Conservation (phyloP, 2,797 vertebrate genomes). For the Notamacropus eugenii region DNA sequence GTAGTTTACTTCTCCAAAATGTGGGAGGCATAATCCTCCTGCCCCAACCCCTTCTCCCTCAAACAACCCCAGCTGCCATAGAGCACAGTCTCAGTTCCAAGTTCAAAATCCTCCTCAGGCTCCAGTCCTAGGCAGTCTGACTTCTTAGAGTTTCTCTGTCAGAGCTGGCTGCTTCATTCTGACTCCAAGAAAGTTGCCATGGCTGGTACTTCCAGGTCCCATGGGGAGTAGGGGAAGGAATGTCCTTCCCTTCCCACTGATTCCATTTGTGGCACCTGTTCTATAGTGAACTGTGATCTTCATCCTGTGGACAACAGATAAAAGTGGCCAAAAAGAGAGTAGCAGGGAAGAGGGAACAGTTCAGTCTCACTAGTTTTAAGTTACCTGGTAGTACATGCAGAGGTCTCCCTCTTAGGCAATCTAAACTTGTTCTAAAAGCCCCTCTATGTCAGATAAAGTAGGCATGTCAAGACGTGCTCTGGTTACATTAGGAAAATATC, state of each 20-base stretch:
- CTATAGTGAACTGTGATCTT: background rate
- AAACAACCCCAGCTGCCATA: background rate
- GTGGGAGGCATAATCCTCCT: background rate
- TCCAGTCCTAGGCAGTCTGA: background rate
- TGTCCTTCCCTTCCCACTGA: background rate
- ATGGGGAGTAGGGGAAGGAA: background rate
- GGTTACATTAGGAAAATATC: slow-evolving; percentile 13
- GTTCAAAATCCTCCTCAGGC: background rate
- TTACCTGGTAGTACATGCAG: background rate
- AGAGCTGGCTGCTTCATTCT: background rate
- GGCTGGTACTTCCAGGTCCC: background rate
- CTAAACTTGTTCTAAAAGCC: background rate
- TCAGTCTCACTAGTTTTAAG: background rate
- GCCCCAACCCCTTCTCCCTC: background rate
- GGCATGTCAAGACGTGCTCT: background rate
- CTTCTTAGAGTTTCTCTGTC: background rate
- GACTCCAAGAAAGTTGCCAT: background rate
- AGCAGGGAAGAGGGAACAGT: background rate
- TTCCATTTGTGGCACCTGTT: background rate
- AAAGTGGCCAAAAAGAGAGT: background rate
- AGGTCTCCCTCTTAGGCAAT: background rate
- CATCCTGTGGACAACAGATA: background rate
- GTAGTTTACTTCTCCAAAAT: background rate
- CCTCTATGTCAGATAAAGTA: background rate
- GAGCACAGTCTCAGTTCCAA: background rate